phyloP scores from a whole-genome alignment of 2,888 invertebrate genomes.

The Hydraecia micacea region DNA sequence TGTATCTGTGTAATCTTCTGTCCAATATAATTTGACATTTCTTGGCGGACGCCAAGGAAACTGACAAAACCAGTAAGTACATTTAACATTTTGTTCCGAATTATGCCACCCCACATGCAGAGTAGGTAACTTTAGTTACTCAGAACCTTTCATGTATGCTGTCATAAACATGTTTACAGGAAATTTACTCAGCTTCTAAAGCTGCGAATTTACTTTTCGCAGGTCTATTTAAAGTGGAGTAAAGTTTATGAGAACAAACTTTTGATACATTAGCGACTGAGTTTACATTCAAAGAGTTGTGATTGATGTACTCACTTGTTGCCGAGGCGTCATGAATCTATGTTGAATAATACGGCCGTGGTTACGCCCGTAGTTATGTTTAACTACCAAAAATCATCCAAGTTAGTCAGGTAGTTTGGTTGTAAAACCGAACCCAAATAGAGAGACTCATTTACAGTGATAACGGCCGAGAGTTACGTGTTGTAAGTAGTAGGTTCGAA shows the following conservation, averaged over 20 bases:
- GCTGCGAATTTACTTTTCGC: not conserved
- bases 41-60: not conserved
- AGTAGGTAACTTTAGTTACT: not conserved
- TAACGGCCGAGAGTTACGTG: not conserved
- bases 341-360: not conserved
- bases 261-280: slow-evolving; percentile 9
- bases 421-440: not conserved
- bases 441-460: not conserved
- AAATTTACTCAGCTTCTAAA: slow-evolving; percentile 17
- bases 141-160: too few relatives aligned
- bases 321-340: not conserved
- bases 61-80: not conserved
- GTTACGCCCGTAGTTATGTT: not conserved
- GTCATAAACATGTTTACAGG: not conserved
- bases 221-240: not conserved
- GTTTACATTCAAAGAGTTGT: slow-evolving; percentile 15
- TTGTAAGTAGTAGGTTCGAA: not conserved
- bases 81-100: not conserved
- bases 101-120: not conserved
- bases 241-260: slow-evolving; percentile 5
- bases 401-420: not conserved
- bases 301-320: slow-evolving; percentile 17
- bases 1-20: not conserved
- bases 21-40: not conserved
- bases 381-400: not conserved